A percentile compares a stretch with the other conserved stretches of the same genome.
Evolutionary conservation across 2,797 vertebrate genomes (phyloP).

Genomic region (Choloepus didactylus): DNA sequence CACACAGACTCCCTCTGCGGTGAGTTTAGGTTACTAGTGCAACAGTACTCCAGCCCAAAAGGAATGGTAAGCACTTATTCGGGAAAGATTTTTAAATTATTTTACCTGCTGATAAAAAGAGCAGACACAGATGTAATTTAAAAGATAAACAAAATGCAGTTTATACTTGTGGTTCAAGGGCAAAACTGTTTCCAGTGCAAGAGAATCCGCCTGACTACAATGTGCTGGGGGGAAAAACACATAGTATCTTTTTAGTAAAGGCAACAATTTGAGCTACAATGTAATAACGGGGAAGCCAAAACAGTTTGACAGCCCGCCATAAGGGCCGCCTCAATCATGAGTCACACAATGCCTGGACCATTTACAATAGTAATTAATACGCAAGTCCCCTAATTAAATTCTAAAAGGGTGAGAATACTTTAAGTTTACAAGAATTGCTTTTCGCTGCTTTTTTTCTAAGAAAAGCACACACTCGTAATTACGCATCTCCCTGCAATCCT

Average conservation of each 20-base stretch:
- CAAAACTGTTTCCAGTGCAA: conserved; percentile 70
- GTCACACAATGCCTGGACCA: conserved; percentile 84
- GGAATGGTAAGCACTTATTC: neutral
- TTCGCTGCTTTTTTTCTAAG: conserved; percentile 9
- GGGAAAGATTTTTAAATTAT: neutral
- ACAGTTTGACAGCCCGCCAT: conserved; percentile 84
- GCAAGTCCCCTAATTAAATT: conserved; percentile 82
- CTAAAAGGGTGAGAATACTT: conserved; percentile 77
- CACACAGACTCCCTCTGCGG: neutral
- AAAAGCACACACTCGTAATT: conserved; percentile 66
- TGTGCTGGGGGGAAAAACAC: neutral
- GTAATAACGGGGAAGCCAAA: conserved; percentile 83
- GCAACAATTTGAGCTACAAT: conserved; percentile 81
- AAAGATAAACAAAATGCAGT: conserved; percentile 57
- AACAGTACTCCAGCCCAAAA: neutral
- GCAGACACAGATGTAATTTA: neutral
- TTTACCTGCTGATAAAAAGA: conserved; percentile 42
- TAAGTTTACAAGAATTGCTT: conserved; percentile 82
- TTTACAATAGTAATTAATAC: conserved; percentile 83
- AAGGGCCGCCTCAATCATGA: conserved; percentile 80
- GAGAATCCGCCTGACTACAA: conserved; percentile 58
- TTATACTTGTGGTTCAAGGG: conserved; percentile 78
- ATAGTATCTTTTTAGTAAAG: conserved; percentile 79
- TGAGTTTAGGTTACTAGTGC: neutral
- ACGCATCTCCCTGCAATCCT: conserved; percentile 62